These are phyloP conservation scores for Abscondita cerata DNA, from an alignment of 2,888 invertebrate genomes.

Conservation along the genomic window DNA sequence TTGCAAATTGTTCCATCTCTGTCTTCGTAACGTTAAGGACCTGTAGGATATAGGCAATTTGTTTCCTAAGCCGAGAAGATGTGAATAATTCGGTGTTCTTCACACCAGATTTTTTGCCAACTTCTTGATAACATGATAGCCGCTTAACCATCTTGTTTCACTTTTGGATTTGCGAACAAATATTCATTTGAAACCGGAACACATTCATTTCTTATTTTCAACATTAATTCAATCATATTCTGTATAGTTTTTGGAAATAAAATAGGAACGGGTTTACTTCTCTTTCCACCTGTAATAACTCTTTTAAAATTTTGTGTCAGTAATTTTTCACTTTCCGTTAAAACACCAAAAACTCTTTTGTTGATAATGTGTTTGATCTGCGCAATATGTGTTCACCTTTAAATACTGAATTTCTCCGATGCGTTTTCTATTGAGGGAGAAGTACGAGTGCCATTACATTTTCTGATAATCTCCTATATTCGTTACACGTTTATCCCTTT, in stretches of 20 bases:
- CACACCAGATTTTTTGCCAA: conserved; percentile 33
- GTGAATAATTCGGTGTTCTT: conserved; percentile 34
- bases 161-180: too few species aligned
- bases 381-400: conserved; percentile 19
- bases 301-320: conserved; percentile 38
- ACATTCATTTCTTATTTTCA: conserved; percentile 27
- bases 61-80: conserved; percentile 39
- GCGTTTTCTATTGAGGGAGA: conserved; percentile 16
- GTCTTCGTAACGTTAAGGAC: conserved; percentile 35
- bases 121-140: conserved; percentile 40
- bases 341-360: conserved; percentile 25
- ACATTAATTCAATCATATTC: conserved; percentile 26
- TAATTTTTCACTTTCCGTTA: conserved; percentile 32
- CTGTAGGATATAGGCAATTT: conserved; percentile 37
- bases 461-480: conserved; percentile 31
- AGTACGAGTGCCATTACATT: conserved; percentile 12
- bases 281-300: conserved; percentile 38
- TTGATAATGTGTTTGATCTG: conserved; percentile 3
- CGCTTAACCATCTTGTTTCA: conserved; percentile 34
- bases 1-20: conserved; percentile 43
- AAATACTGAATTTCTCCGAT: conserved; percentile 35
- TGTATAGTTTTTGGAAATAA: conserved; percentile 36
- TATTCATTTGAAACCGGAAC: conserved; percentile 35
- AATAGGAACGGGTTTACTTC: conserved; percentile 35
- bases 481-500: conserved; percentile 10